Percentiles rank a stretch among this genome's conserved stretches.
These are phyloP conservation scores for Cheiracanthium punctorium DNA, from an alignment of 2,888 invertebrate species.

Conservation along the genomic window DNA sequence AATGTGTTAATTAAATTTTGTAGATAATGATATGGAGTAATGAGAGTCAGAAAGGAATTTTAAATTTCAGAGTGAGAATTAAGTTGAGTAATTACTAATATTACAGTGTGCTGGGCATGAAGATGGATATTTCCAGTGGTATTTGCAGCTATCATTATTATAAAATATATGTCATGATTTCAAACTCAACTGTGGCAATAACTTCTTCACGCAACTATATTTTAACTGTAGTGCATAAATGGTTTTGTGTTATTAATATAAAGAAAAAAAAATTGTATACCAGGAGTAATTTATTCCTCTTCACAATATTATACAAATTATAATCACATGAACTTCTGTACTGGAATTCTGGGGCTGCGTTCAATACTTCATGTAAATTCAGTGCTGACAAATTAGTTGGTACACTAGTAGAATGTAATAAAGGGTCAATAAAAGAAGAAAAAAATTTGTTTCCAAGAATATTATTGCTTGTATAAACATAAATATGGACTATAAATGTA, in stretches of 20 bases:
- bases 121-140: too few relatives aligned
- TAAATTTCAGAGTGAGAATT: too few relatives aligned
- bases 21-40: too few relatives aligned
- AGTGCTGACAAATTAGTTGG: slow-evolving; percentile 33
- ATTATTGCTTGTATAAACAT: slow-evolving; percentile 31
- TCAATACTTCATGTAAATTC: slow-evolving; percentile 33
- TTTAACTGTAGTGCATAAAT: background rate
- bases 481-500: slow-evolving; percentile 9
- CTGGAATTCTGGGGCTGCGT: slow-evolving; percentile 36
- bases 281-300: slow-evolving; percentile 67
- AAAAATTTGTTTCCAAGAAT: slow-evolving; percentile 24
- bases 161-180: too few relatives aligned
- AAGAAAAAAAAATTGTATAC: slow-evolving; percentile 11
- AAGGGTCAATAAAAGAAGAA: background rate
- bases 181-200: too few relatives aligned
- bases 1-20: too few relatives aligned
- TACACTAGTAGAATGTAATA: slow-evolving; percentile 25
- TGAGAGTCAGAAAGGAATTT: too few relatives aligned
- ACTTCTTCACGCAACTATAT: too few relatives aligned
- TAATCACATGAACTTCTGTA: slow-evolving; percentile 60
- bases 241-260: background rate
- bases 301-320: slow-evolving; percentile 68
- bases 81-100: too few relatives aligned
- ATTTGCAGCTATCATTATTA: too few relatives aligned
- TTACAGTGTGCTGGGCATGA: too few relatives aligned